Conservation (phyloP, 2,113 vertebrate genomes). For the Edolisoma coerulescens region DNA sequence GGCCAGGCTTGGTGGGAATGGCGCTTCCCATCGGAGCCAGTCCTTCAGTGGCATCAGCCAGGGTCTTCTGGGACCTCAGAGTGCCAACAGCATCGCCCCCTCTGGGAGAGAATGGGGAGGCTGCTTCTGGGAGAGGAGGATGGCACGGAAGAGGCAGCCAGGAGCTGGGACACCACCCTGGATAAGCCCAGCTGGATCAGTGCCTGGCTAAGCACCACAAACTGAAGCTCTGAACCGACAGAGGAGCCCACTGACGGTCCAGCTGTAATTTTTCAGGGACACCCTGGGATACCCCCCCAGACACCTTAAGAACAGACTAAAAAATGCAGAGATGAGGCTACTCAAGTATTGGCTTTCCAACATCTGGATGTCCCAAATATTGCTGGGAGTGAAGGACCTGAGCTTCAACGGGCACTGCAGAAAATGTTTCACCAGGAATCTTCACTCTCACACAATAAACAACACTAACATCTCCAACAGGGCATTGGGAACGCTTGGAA, state of each 20-base stretch:
- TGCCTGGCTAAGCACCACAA: not conserved
- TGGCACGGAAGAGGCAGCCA: not conserved
- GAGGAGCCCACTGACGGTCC: accelerated
- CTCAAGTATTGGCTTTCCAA: not conserved
- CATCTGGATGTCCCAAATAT: not conserved
- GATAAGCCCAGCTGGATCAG: not conserved
- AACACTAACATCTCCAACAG: not conserved
- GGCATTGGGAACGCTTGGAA: not conserved
- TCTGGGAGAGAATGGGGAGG: not conserved
- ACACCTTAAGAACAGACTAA: not conserved
- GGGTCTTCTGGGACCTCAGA: accelerated
- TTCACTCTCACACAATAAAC: not conserved
- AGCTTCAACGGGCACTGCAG: not conserved
- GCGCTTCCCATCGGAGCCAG: accelerated
- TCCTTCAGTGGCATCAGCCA: accelerated
- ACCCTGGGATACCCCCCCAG: not conserved
- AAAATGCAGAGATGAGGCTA: not conserved
- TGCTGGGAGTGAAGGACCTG: not conserved
- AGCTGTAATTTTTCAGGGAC: not conserved
- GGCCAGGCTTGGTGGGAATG: not conserved
- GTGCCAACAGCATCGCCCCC: not conserved
- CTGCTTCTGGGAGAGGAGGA: not conserved
- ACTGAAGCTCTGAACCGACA: not conserved
- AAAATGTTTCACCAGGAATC: not conserved
- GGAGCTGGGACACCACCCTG: accelerated